Conservation (phyloP, 1,140 invertebrate species). For the Camponotus vicinus region DNA sequence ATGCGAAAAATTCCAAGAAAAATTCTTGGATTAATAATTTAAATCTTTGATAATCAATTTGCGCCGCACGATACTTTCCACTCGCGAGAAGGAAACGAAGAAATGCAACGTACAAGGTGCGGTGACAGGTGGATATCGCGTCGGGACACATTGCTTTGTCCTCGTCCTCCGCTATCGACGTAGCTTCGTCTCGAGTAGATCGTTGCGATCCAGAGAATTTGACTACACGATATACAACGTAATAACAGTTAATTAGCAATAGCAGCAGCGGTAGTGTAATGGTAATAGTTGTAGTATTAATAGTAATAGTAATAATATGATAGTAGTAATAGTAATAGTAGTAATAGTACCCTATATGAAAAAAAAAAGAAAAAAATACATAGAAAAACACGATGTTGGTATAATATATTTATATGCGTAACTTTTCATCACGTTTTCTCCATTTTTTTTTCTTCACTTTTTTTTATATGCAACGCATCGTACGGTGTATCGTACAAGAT, state of each 20-base stretch:
- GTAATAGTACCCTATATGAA: constrained; percentile 64
- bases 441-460: constrained; percentile 56
- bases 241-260: constrained; percentile 63
- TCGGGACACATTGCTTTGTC: constrained; percentile 31
- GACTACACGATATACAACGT: constrained; percentile 62
- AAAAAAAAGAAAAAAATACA: constrained; percentile 68
- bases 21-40: background rate
- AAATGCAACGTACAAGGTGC: background rate
- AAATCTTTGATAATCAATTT: background rate
- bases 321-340: constrained; percentile 72
- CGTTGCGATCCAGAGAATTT: constrained; percentile 47
- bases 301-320: constrained; percentile 70
- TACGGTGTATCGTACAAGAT: constrained; percentile 58
- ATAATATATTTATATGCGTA: constrained; percentile 71
- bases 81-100: constrained; percentile 19
- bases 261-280: constrained; percentile 52
- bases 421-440: constrained; percentile 73
- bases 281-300: constrained; percentile 65
- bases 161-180: background rate
- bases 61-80: background rate
- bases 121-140: background rate
- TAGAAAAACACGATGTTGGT: constrained; percentile 74
- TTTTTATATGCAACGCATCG: constrained; percentile 55
- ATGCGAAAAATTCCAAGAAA: background rate
- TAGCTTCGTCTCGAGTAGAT: constrained; percentile 49